Base-by-base conservation (phyloP, 2,888 invertebrate genomes). In the Nomada fabriciana region DNA sequence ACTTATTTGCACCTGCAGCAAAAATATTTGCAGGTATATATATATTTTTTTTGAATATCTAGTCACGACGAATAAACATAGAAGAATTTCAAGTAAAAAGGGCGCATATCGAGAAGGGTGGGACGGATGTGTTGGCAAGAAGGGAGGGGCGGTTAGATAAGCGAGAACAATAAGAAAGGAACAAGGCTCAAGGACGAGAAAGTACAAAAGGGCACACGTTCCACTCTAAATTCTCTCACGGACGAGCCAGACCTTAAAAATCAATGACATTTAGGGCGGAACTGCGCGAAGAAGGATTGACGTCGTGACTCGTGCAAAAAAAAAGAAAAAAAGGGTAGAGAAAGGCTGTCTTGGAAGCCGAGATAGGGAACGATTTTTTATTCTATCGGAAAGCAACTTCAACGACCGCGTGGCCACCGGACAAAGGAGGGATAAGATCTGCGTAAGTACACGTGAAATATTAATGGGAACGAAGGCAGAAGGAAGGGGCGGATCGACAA, bases 171-270 rank as follows among this genome's bases (percentile, higher is more conserved):
- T 53, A 2, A 2, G 7, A 53, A 52, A 2, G 18, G 43, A 52
- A 42, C 61, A 20, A 20, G 47, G 7, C 13, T 10, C 36, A n/a
- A 67, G 55, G 65, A 65, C 36, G 15, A 67, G 55, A 61, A 65
- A 64, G 69, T 59, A 64, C 50, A 64, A 71, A 75, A 71, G 67
- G 52, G 20, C 20, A 50, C n/a, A 36, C 59, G 52, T 57, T 23
- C 23, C 43, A 23, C 47, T 29, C 63, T 55, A 63, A 71, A 60
- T 72, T 52, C 67, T 64, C 60, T 55, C 57, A 47, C 20, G 29
- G 59, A 71, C 68, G 64, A 53, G 67, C 60, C 43, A 67, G 64
- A 36, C 36, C 57, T 72, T 76, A 76, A 69, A 78, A 82, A 87
- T 85, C 81, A 80, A 80, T 76, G 84, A 43, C 76, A 23, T 64